Evolutionary conservation across 2,888 invertebrate genomes (phyloP).

Genomic region (Drosophila ustulata): DNA sequence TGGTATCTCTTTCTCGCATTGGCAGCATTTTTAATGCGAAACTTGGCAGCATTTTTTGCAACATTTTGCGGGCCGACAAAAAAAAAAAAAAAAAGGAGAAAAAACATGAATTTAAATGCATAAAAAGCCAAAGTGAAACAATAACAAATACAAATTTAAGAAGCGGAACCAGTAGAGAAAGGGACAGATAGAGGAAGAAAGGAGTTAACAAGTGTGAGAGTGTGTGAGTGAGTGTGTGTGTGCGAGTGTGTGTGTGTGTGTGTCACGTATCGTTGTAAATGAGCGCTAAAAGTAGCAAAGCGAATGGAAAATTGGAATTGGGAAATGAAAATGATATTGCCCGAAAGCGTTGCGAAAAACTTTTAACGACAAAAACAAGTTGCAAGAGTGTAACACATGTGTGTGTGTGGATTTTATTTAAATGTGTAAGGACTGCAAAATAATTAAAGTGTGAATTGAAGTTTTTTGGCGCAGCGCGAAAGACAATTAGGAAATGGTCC

Average conservation of each 20-base stretch:
- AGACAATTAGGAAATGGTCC: slow-evolving; percentile 77
- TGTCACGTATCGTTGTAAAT: slow-evolving; percentile 62
- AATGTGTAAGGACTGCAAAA: slow-evolving; percentile 67
- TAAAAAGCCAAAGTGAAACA: slow-evolving; percentile 39
- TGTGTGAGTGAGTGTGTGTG: slow-evolving; percentile 31
- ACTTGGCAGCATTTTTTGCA: slow-evolving; percentile 66
- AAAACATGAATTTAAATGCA: slow-evolving; percentile 42
- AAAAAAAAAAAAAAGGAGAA: slow-evolving; percentile 10
- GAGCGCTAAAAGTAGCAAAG: slow-evolving; percentile 48
- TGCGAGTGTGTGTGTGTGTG: slow-evolving; percentile 30
- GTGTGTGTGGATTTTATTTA: slow-evolving; percentile 67
- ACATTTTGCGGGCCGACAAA: slow-evolving; percentile 40
- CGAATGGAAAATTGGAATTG: slow-evolving; percentile 43
- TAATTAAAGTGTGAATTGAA: slow-evolving; percentile 79
- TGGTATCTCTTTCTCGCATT: slow-evolving; percentile 42
- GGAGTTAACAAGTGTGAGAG: slow-evolving; percentile 18
- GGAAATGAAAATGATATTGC: slow-evolving; percentile 62
- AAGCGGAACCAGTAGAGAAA: slow-evolving; percentile 1
- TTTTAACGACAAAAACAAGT: slow-evolving; percentile 69
- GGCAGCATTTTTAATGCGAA: slow-evolving; percentile 72
- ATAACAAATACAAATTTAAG: slow-evolving; percentile 39
- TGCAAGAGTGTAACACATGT: slow-evolving; percentile 13
- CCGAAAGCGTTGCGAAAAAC: slow-evolving; percentile 63
- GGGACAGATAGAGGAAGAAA: neutral
- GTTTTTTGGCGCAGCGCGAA: slow-evolving; percentile 51